Conservation (phyloP, 2,113 vertebrate genomes). For the Notothenia coriiceps region DNA sequence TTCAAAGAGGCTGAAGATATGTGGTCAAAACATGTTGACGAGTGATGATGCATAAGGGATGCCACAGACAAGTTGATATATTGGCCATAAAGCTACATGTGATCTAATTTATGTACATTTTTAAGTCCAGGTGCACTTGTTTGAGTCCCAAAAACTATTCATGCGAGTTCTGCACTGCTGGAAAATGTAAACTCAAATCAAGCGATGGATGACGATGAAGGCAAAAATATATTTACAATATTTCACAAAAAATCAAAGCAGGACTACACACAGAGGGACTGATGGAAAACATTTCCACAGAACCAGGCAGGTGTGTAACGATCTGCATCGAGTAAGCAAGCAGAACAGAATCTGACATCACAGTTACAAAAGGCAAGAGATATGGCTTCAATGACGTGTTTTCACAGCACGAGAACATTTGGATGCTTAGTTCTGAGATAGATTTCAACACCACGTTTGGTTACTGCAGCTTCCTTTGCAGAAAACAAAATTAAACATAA, state of each 20-base stretch:
- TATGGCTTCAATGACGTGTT: conserved; percentile 74
- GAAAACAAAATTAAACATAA: conserved; percentile 34
- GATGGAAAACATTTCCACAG: conserved; percentile 27
- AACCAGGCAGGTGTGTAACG: conserved; percentile 23
- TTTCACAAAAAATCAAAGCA: conserved; percentile 50
- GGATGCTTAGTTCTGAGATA: conserved; percentile 4
- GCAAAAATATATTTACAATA: conserved; percentile 74
- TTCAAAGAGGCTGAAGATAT: not conserved
- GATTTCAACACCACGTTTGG: not conserved
- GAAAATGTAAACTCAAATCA: conserved; percentile 14
- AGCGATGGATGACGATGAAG: conserved; percentile 3
- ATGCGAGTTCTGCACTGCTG: not conserved
- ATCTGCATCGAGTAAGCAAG: conserved; percentile 4
- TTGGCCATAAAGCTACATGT: conserved; percentile 10
- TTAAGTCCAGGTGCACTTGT: not conserved
- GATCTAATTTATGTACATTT: conserved; percentile 47
- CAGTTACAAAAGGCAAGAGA: conserved; percentile 40
- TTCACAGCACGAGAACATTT: conserved; percentile 26
- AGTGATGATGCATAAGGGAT: not conserved
- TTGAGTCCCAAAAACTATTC: conserved; percentile 24
- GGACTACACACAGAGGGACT: conserved; percentile 43
- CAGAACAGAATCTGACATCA: conserved; percentile 20
- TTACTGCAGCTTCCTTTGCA: not conserved
- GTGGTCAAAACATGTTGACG: conserved; percentile 5
- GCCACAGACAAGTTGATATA: conserved; percentile 1